Percentiles rank a stretch among this genome's conserved stretches.
These are phyloP conservation scores for Melinopterus prodromus DNA, from an alignment of 2,888 invertebrate species.

Conservation along the genomic window DNA sequence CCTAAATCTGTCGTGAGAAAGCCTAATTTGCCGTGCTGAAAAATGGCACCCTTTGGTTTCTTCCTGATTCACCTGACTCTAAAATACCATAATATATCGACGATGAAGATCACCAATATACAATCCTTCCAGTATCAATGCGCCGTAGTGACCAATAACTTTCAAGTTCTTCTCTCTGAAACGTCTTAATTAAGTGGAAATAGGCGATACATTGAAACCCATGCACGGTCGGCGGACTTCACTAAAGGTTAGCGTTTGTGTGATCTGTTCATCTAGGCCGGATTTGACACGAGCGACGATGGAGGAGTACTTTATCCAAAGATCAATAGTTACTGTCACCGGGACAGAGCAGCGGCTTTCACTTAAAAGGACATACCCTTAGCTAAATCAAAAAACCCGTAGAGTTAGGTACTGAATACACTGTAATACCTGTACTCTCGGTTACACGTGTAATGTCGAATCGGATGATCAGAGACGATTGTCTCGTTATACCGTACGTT, in stretches of 20 bases:
- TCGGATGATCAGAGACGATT: neutral
- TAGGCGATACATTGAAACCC: conserved; percentile 4
- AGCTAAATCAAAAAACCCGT: neutral
- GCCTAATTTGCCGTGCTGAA: too few relatives aligned
- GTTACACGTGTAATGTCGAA: neutral
- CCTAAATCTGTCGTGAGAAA: too few relatives aligned
- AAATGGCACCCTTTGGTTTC: too few relatives aligned
- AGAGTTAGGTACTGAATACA: neutral
- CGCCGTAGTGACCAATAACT: neutral
- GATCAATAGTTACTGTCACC: conserved; percentile 4
- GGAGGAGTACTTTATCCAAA: neutral
- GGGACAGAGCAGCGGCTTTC: neutral
- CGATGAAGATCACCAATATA: neutral
- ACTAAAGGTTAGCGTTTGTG: conserved; percentile 4
- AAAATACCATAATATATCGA: neutral
- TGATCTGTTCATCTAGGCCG: neutral
- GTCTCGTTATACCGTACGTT: neutral
- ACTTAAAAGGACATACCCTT: conserved; percentile 4
- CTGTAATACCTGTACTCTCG: neutral
- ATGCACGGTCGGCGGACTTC: neutral
- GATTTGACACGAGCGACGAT: neutral
- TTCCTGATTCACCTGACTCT: too few relatives aligned
- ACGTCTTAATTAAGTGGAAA: neutral
- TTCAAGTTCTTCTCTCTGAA: neutral
- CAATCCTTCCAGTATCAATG: neutral